These are phyloP conservation scores for Acrocephalus arundinaceus DNA, from an alignment of 2,113 vertebrate genomes.

Conservation along the genomic window DNA sequence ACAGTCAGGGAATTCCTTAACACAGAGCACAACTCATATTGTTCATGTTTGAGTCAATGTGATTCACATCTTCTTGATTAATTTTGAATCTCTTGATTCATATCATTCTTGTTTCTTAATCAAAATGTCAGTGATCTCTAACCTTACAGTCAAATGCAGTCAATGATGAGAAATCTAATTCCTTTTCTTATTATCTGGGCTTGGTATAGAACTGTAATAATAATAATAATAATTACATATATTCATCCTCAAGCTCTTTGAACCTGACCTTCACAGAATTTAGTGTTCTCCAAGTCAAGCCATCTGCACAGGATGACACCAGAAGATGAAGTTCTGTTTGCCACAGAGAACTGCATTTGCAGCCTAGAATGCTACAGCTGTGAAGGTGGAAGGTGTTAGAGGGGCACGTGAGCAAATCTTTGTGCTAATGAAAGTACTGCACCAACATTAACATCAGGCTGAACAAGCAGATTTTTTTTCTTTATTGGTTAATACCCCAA, in stretches of 20 bases:
- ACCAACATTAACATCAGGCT: neutral
- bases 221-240: neutral
- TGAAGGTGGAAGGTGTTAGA: neutral
- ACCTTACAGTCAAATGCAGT: neutral
- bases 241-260: slow-evolving; percentile 6
- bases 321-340: neutral
- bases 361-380: neutral
- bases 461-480: slow-evolving; percentile 12
- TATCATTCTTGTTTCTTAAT: slow-evolving; percentile 6
- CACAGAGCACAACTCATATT: neutral
- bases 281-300: neutral
- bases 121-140: neutral
- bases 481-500: slow-evolving; percentile 24
- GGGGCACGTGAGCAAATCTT: neutral
- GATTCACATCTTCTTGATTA: neutral
- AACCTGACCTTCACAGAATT: neutral
- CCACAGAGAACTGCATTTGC: neutral
- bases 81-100: slow-evolving; percentile 20
- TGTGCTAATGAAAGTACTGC: neutral
- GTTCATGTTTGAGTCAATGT: neutral
- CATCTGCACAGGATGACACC: neutral
- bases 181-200: neutral
- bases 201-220: neutral
- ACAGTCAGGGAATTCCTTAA: neutral
- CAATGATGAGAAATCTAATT: neutral